Base-by-base conservation (phyloP, 2,888 invertebrate species). In the Slavum lentiscoides region DNA sequence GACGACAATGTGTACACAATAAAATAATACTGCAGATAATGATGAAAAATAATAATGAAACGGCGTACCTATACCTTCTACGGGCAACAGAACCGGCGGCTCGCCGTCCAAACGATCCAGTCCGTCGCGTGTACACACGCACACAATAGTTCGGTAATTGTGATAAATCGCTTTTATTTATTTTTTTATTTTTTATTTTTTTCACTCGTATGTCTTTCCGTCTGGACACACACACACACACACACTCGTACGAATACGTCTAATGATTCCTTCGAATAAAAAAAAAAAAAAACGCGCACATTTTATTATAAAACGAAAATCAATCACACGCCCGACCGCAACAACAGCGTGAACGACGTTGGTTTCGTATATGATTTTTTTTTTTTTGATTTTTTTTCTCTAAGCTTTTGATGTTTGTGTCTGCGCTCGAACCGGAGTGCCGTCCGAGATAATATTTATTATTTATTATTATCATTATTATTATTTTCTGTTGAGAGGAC, bases 121-220 rank as follows among this genome's bases (percentile, higher is more conserved):
- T n/a, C 58, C 67, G 43, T 11, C 43, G 43, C 7, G 43, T 6
- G 15, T 13, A 13, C 15, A 80, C 80, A 80, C 9, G 15, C 3
- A 13, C 15, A 80, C 80, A 80, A 80, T 80, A 64, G 70, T 72
- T 43, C 62, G 37, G 72, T 80, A 80, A 80, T 80, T 80, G 80
- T 80, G 80, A 80, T 80, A 80, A 80, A 80, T 80, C 70, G 72
- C 37, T 80, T 80, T 72, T 77, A 53, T 77, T 69, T 61, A 49
- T 69, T 59, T 53, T 53, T 2, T 64, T 64, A 58, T 58, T 70
- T 55, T 70, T 58, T 30, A n/a, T 66, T 17, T 53, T 58, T 66
- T 23, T 58, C 37, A 9, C 37, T 66, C 55, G 11, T 72, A 23
- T 30, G 39, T 64, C 64, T 37, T 13, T 8, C 21, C 30, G 23